These are phyloP conservation scores for Peromyscus eremicus DNA, from an alignment of 2,797 vertebrate species.

Conservation along the genomic window DNA sequence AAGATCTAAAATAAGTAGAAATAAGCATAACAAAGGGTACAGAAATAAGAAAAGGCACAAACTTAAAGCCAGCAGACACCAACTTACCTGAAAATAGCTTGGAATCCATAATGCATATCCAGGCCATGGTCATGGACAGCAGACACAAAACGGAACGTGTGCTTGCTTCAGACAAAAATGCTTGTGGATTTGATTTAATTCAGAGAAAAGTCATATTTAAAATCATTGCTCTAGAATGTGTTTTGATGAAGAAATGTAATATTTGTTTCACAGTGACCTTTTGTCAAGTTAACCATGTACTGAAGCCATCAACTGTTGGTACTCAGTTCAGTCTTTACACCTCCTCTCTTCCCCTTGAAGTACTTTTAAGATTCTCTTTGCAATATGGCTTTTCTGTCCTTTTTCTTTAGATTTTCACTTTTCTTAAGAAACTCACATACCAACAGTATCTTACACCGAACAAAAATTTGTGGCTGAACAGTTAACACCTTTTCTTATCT, in stretches of 20 bases:
- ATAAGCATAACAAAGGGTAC: neutral
- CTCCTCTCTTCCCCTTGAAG: neutral
- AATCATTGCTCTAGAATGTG: neutral
- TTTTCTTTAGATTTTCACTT: neutral
- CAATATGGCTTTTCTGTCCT: too few species aligned
- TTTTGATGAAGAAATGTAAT: neutral
- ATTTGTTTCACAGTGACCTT: neutral
- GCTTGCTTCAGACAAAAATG: neutral
- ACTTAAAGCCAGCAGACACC: neutral
- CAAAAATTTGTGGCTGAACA: neutral
- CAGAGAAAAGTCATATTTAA: neutral
- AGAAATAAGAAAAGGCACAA: neutral
- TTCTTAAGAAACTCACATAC: neutral
- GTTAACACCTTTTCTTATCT: neutral
- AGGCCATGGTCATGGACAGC: neutral
- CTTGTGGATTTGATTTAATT: neutral
- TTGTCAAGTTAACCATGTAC: conserved; percentile 16
- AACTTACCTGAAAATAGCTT: neutral
- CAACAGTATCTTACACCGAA: neutral
- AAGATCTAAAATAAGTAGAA: neutral
- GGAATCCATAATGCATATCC: neutral
- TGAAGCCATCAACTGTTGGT: neutral
- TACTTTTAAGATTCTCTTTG: neutral
- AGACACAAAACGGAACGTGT: neutral
- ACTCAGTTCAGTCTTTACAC: neutral